Percentiles rank a stretch among this genome's conserved stretches.
These are phyloP conservation scores for Cyclophora punctaria DNA, from an alignment of 2,888 invertebrate species.

Conservation along the genomic window DNA sequence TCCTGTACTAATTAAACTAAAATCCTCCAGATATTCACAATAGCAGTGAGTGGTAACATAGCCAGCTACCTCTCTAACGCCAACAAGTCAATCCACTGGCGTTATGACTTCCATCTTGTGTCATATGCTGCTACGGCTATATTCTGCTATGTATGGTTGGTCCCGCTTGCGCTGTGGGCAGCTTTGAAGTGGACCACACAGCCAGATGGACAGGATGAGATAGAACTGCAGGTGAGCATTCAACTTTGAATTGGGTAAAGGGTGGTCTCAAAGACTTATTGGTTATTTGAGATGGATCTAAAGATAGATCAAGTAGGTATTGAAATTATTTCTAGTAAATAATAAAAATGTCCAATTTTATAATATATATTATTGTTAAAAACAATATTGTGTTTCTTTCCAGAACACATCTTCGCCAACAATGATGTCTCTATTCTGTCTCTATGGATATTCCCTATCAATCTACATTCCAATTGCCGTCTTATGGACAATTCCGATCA, in stretches of 20 bases:
- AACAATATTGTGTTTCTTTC: slow-evolving; percentile 25
- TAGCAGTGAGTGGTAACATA: slow-evolving; percentile 95
- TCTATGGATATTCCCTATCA: slow-evolving; percentile 96
- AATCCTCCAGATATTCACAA: slow-evolving; percentile 83
- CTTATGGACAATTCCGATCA: slow-evolving; percentile 90
- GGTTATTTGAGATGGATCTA: no score
- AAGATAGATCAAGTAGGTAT: no score
- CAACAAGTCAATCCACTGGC: slow-evolving; percentile 84
- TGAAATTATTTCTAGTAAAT: no score
- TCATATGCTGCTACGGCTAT: slow-evolving; percentile 94
- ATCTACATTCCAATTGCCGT: slow-evolving; percentile 96
- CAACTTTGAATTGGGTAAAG: no score
- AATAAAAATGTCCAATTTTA: neutral
- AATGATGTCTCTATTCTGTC: slow-evolving; percentile 90
- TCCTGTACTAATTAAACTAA: slow-evolving; percentile 1
- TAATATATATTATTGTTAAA: neutral
- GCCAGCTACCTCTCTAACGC: slow-evolving; percentile 90
- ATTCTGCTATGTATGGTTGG: slow-evolving; percentile 88
- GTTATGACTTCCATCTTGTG: slow-evolving; percentile 94
- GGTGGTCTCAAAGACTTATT: no score
- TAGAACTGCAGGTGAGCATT: slow-evolving; percentile 75
- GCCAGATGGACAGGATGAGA: slow-evolving; percentile 74
- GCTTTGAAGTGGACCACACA: slow-evolving; percentile 87
- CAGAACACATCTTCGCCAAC: slow-evolving; percentile 76
- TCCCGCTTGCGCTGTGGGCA: slow-evolving; percentile 90